Evolutionary conservation across 2,888 invertebrate species (phyloP).

Genomic region (Epirrita christyi): DNA sequence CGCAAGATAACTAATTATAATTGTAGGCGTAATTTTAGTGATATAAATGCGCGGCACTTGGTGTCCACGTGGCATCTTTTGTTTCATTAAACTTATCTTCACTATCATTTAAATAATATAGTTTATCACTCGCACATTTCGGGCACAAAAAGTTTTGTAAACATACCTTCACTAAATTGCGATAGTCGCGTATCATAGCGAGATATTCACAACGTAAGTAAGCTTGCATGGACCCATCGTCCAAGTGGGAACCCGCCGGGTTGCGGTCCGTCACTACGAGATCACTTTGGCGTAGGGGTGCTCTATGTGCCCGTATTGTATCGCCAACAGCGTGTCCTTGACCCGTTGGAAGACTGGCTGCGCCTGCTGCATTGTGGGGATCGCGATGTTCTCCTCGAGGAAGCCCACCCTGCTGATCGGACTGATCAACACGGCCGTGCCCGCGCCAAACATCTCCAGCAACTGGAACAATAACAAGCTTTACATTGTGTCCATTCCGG

Average conservation of each 20-base stretch:
- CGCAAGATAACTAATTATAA: constrained; percentile 31
- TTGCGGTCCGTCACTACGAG: constrained; percentile 55
- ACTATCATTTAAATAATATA: constrained; percentile 55
- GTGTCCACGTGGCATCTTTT: constrained; percentile 36
- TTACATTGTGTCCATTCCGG: too few relatives aligned
- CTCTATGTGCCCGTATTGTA: constrained; percentile 94
- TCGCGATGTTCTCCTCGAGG: constrained; percentile 86
- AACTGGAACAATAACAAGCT: constrained; percentile 86
- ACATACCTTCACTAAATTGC: constrained; percentile 40
- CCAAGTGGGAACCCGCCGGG: constrained; percentile 5
- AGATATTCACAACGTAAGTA: constrained; percentile 18
- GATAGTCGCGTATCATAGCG: constrained; percentile 39
- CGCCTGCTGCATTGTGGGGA: constrained; percentile 90
- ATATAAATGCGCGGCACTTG: constrained; percentile 49
- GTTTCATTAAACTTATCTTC: constrained; percentile 54
- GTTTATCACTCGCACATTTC: constrained; percentile 51
- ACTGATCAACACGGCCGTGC: constrained; percentile 97
- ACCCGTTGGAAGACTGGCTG: constrained; percentile 90
- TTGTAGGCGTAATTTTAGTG: constrained; percentile 43
- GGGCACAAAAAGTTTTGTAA: constrained; percentile 51
- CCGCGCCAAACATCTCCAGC: constrained; percentile 98
- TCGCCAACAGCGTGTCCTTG: constrained; percentile 91
- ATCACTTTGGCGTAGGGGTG: constrained; percentile 91
- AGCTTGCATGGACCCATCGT: constrained; percentile 1
- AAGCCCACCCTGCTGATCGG: constrained; percentile 95